A percentile compares a stretch with the other conserved stretches of the same genome.
Conservation (phyloP, 2,797 vertebrate species). For the Poeciliopsis presidionis region DNA sequence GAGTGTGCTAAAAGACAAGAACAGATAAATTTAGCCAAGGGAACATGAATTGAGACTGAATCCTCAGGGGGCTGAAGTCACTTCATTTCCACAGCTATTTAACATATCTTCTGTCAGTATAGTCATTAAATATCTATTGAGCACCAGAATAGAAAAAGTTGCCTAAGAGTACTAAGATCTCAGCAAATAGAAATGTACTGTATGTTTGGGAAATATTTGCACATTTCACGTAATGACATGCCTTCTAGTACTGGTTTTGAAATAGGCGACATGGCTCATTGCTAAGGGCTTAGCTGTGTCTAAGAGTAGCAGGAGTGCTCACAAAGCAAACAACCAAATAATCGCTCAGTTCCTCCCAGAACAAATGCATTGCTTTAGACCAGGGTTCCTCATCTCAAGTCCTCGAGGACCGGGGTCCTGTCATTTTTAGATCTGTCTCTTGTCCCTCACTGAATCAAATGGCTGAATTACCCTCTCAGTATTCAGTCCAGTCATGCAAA, state of each 20-base stretch:
- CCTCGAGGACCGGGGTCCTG: too few relatives aligned
- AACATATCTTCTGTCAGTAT: slow-evolving; percentile 18
- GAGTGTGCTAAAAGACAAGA: slow-evolving; percentile 48
- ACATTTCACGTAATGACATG: too few relatives aligned
- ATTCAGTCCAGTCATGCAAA: too few relatives aligned
- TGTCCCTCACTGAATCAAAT: too few relatives aligned
- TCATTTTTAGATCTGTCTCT: too few relatives aligned
- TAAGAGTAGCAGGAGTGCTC: not conserved
- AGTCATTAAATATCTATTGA: not conserved
- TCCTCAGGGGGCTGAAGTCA: slow-evolving; percentile 16
- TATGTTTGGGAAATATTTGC: not conserved
- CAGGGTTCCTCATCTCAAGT: too few relatives aligned
- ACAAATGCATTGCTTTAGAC: not conserved
- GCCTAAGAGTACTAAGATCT: not conserved
- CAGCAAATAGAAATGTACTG: not conserved
- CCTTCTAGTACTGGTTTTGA: not conserved
- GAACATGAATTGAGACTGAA: slow-evolving; percentile 26
- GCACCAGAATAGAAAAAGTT: slow-evolving; percentile 2
- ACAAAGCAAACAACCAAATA: not conserved
- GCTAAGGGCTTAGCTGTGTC: not conserved
- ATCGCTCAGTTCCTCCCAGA: not conserved
- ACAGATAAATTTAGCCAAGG: slow-evolving; percentile 63
- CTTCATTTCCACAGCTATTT: slow-evolving; percentile 8
- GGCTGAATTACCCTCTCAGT: too few relatives aligned
- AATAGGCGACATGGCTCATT: not conserved